Conservation (phyloP, 2,113 vertebrate species). For the Arothron firmamentum region DNA sequence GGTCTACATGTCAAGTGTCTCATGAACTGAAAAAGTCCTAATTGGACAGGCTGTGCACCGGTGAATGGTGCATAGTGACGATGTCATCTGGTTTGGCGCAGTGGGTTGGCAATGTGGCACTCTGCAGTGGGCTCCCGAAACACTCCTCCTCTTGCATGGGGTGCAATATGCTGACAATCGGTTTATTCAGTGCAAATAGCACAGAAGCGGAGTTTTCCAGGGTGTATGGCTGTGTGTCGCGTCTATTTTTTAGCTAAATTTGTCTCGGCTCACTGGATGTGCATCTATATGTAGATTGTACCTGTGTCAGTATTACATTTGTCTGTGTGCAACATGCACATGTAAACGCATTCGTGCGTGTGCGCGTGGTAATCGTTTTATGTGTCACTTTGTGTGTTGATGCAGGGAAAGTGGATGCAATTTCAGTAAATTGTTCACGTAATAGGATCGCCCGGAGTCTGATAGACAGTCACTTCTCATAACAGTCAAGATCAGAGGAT, state of each 20-base stretch:
- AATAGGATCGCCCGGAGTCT: slow-evolving; percentile 46
- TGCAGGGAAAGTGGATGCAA: slow-evolving; percentile 29
- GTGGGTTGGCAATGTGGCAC: slow-evolving; percentile 62
- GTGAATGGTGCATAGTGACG: slow-evolving; percentile 62
- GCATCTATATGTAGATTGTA: background rate
- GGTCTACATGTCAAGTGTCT: no score
- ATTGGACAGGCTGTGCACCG: slow-evolving; percentile 27
- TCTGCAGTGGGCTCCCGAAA: slow-evolving; percentile 61
- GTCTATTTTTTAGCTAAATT: background rate
- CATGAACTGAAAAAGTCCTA: slow-evolving; percentile 18
- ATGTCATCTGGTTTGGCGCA: slow-evolving; percentile 62
- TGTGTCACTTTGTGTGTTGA: slow-evolving; percentile 12
- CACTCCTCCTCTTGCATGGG: slow-evolving; percentile 40
- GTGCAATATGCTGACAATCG: slow-evolving; percentile 40
- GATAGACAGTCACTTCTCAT: slow-evolving; percentile 55
- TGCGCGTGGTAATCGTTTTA: background rate
- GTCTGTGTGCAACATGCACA: background rate
- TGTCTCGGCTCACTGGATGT: slow-evolving; percentile 8
- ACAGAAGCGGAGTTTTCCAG: background rate
- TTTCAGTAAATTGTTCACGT: slow-evolving; percentile 42
- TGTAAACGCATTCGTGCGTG: background rate
- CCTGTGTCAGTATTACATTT: slow-evolving; percentile 7
- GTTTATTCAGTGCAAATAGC: slow-evolving; percentile 36
- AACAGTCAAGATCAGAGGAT: slow-evolving; percentile 30
- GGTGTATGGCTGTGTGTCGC: background rate